Percentiles rank a stretch among this genome's conserved stretches.
phyloP scores from a whole-genome alignment of 2,888 invertebrate genomes.

The Nymphalis c-album region DNA sequence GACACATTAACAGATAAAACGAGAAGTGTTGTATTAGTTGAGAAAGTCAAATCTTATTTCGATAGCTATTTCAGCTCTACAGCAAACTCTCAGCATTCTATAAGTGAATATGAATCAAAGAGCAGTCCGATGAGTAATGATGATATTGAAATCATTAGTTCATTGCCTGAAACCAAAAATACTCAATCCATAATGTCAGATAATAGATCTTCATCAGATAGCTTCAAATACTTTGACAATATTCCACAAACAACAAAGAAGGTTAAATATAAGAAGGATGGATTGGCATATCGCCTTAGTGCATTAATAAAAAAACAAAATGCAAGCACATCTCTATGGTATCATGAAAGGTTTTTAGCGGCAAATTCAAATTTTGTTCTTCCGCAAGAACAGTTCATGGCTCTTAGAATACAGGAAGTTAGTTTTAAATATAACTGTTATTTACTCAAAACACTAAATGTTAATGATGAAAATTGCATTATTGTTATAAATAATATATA shows the following conservation, averaged over 20 bases:
- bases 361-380: slow-evolving; percentile 67
- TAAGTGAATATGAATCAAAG: slow-evolving; percentile 63
- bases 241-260: slow-evolving; percentile 48
- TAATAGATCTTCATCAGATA: slow-evolving; percentile 11
- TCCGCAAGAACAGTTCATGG: slow-evolving; percentile 56
- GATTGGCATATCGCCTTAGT: slow-evolving; percentile 68
- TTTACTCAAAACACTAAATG: slow-evolving; percentile 54
- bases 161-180: slow-evolving; percentile 44
- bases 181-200: slow-evolving; percentile 37
- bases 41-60: slow-evolving; percentile 62
- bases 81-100: slow-evolving; percentile 57
- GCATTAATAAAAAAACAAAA: slow-evolving; percentile 71
- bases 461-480: slow-evolving; percentile 49
- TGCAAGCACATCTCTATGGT: slow-evolving; percentile 73
- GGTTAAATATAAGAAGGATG: slow-evolving; percentile 70
- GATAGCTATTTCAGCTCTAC: slow-evolving; percentile 63
- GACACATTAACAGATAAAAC: slow-evolving; percentile 7
- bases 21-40: slow-evolving; percentile 44
- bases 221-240: not conserved
- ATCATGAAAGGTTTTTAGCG: slow-evolving; percentile 78
- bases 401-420: slow-evolving; percentile 57
- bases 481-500: slow-evolving; percentile 59
- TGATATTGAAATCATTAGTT: slow-evolving; percentile 57
- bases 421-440: slow-evolving; percentile 61
- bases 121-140: slow-evolving; percentile 53